phyloP scores from a whole-genome alignment of 1,140 invertebrate species.

The Trichogramma pretiosum region DNA sequence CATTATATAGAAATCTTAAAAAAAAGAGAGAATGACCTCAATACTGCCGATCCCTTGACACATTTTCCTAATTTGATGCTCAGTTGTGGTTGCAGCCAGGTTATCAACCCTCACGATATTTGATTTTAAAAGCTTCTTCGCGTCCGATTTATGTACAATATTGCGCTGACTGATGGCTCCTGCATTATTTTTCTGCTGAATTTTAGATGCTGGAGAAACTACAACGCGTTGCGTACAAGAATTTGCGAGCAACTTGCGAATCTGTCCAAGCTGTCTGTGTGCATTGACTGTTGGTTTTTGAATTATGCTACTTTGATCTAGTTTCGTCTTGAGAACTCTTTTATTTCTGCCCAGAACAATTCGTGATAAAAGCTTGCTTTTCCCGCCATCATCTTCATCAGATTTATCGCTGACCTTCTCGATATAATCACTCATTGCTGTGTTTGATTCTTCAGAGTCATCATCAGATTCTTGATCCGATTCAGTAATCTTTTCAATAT shows the following conservation, averaged over 20 bases:
- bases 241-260: constrained; percentile 12
- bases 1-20: background rate
- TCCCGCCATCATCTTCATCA: constrained; percentile 10
- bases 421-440: too few relatives aligned
- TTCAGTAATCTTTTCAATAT: background rate
- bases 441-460: too few relatives aligned
- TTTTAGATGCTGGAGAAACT: constrained; percentile 2
- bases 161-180: constrained; percentile 35
- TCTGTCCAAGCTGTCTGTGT: constrained; percentile 12
- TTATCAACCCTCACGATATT: constrained; percentile 47
- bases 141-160: constrained; percentile 34
- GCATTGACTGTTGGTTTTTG: constrained; percentile 5
- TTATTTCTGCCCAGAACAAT: constrained; percentile 7
- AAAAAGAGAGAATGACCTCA: constrained; percentile 44
- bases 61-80: constrained; percentile 46
- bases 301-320: background rate
- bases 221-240: constrained; percentile 14
- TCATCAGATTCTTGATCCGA: background rate
- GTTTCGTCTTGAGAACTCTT: background rate
- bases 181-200: constrained; percentile 6
- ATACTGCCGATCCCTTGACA: constrained; percentile 48
- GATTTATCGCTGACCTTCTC: background rate
- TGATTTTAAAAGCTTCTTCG: constrained; percentile 32
- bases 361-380: constrained; percentile 8
- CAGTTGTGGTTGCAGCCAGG: constrained; percentile 46